A percentile compares a stretch with the other conserved stretches of the same genome.
Evolutionary conservation across 2,797 vertebrate species (phyloP).

Genomic region (Simalia tracyae): DNA sequence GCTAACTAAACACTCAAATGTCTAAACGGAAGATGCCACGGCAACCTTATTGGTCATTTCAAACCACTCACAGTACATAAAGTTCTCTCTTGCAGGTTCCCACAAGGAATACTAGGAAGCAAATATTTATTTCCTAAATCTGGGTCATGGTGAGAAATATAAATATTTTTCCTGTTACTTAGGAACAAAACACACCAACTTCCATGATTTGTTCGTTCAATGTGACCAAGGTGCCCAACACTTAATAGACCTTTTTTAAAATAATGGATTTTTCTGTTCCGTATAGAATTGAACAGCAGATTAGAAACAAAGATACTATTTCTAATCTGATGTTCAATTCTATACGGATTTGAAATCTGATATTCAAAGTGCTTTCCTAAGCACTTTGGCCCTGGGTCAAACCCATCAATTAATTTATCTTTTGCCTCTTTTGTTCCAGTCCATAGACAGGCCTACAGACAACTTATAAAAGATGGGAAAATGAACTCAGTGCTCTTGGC

Average conservation of each 20-base stretch:
- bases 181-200: constrained; percentile 31
- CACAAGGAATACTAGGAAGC: constrained; percentile 47
- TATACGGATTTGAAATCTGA: neutral
- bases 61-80: constrained; percentile 53
- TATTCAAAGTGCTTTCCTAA: neutral
- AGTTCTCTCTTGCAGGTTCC: constrained; percentile 56
- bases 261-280: constrained; percentile 9
- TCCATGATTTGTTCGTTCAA: constrained; percentile 32
- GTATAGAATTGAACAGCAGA: neutral
- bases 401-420: constrained; percentile 31
- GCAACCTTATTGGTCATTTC: neutral
- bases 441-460: constrained; percentile 46
- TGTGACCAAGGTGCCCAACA: constrained; percentile 24
- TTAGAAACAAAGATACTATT: constrained; percentile 35
- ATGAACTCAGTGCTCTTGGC: constrained; percentile 56
- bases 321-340: neutral
- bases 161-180: constrained; percentile 59
- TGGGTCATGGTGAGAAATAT: constrained; percentile 52
- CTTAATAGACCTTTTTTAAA: constrained; percentile 15
- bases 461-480: rapidly evolving
- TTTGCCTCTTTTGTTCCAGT: constrained; percentile 35
- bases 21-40: constrained; percentile 37
- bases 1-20: neutral
- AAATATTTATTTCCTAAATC: constrained; percentile 68
- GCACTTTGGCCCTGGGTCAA: neutral